A percentile compares a stretch with the other conserved stretches of the same genome.
Conservation (phyloP, 2,888 invertebrate genomes). For the Megalurothrips usitatus region DNA sequence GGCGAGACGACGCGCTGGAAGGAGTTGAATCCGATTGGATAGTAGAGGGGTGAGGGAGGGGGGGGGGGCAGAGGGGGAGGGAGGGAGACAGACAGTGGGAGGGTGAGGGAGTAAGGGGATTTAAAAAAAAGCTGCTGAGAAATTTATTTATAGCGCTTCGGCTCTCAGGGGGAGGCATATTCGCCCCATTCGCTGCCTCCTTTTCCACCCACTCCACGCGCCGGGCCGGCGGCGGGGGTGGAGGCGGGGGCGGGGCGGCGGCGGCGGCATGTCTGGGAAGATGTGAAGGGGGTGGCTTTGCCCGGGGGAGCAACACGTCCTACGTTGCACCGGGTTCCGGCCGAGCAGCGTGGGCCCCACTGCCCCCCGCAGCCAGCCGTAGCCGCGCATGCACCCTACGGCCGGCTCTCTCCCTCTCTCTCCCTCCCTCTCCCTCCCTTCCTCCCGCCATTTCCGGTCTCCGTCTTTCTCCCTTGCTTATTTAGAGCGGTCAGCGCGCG, state of each 20-base stretch:
- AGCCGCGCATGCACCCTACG: neutral
- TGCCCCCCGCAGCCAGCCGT: neutral
- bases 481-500: neutral
- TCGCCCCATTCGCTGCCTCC: neutral
- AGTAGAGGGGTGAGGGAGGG: too few species aligned
- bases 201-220: neutral
- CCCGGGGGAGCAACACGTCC: constrained; percentile 4
- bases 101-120: too few species aligned
- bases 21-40: neutral
- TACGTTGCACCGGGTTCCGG: neutral
- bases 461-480: neutral
- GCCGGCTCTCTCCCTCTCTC: neutral
- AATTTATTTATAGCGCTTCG: constrained; percentile 13
- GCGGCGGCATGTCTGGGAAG: neutral
- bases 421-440: neutral
- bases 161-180: neutral
- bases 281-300: neutral
- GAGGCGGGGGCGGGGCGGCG: neutral
- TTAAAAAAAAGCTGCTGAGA: neutral
- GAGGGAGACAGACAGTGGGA: too few species aligned
- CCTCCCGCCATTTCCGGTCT: neutral
- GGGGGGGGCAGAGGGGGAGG: too few species aligned
- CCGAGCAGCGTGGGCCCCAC: neutral
- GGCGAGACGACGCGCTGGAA: neutral
- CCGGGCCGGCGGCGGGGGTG: neutral